Base-by-base conservation (phyloP, 2,888 invertebrate genomes). In the Tiliacea aurago region DNA sequence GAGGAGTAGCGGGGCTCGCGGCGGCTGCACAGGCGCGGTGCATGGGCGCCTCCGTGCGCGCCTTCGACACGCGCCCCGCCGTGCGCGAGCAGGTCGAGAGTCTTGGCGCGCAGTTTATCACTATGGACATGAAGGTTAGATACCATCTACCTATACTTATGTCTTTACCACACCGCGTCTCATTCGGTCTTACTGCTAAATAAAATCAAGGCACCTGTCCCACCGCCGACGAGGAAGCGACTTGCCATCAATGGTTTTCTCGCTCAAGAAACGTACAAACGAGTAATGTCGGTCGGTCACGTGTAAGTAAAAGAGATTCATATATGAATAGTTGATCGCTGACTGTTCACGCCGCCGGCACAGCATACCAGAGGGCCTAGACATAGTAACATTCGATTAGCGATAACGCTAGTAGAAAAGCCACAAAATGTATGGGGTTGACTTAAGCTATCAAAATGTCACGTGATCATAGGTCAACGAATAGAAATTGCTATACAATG, bases 41-140 rank as follows among this genome's bases (percentile, higher is more conserved):
- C 93, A 98, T 99, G 98, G 99, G 99, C 23, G 99, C 99, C 73
- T 97, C 99, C 77, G 99, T 99, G 0, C 96, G 98, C 73, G 98
- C 98, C 69, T 99, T 99, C 93, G 99, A 99, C 93, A 99, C 98
- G 0, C 95, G 99, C 76, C 97, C 98, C 7, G 98, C 98, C 7
- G 98, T 98, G 49, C 97, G 98, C 86, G 98, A 98, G 90, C 98
- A 98, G 95, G 98, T 99, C 15, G 98, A 98, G 94, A 98, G 98
- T 58, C 97, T 99, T 88, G 99, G 99, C 28, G 99, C 98, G 1
- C 98, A 98, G 93, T 99, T 98, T 94, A 97, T 99, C 81, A 98
- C 98, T 82, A 97, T 98, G 90, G 96, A 97, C 63, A 96, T 98
- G 86, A 96, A 98, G 97, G 98, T 98, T 68, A 85, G 77, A 71